phyloP scores from a whole-genome alignment of 2,113 vertebrate genomes.

The Cathartes aura region DNA sequence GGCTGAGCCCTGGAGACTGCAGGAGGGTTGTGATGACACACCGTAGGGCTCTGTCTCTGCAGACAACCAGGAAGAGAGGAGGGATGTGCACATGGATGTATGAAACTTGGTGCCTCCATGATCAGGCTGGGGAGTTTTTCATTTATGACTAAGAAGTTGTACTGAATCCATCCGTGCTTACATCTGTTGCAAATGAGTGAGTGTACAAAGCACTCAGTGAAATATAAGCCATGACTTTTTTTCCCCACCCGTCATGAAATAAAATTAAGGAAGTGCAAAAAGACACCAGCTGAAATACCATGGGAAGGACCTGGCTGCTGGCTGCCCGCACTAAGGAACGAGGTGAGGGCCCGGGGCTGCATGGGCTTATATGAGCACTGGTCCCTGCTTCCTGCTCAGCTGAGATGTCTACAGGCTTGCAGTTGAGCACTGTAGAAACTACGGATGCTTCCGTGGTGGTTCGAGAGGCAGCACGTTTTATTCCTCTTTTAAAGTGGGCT shows the following conservation, averaged over 20 bases:
- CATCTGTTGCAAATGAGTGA: background rate
- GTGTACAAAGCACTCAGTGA: background rate
- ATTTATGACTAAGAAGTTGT: background rate
- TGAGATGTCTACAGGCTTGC: background rate
- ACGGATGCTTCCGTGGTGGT: background rate
- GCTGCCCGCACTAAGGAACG: background rate
- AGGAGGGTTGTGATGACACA: background rate
- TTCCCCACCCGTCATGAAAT: background rate
- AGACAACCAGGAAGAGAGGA: background rate
- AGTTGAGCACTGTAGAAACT: background rate
- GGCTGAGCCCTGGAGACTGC: background rate
- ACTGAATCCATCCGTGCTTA: background rate
- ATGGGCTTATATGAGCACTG: background rate
- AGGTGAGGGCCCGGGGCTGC: rapidly evolving
- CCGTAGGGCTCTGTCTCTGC: background rate
- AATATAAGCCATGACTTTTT: background rate
- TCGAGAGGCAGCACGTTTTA: background rate
- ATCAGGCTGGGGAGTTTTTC: background rate
- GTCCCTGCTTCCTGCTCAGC: background rate
- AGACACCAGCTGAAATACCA: background rate
- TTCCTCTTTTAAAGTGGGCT: background rate
- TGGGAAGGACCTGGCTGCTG: background rate
- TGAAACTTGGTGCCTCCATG: background rate
- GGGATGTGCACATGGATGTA: background rate
- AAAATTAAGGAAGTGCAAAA: background rate